A percentile compares a stretch with the other conserved stretches of the same genome.
These are phyloP conservation scores for Dryas iulia DNA, from an alignment of 1,140 invertebrate species.

Conservation along the genomic window DNA sequence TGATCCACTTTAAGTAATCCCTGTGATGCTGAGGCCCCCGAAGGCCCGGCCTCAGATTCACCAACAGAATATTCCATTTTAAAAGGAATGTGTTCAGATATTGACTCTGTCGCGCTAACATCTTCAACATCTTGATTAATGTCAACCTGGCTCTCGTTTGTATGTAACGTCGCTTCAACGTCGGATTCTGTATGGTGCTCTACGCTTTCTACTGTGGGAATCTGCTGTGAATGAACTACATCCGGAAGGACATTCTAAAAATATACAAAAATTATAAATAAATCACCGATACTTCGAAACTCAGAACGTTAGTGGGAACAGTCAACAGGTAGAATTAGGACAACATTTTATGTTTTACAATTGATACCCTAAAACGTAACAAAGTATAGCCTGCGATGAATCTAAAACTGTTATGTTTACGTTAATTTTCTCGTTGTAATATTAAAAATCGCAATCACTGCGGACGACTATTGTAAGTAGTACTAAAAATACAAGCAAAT, in stretches of 20 bases:
- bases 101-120: slow-evolving; percentile 56
- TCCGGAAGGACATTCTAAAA: slow-evolving; percentile 79
- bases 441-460: slow-evolving; percentile 3
- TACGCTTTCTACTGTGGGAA: slow-evolving; percentile 46
- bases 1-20: slow-evolving; percentile 36
- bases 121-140: slow-evolving; percentile 46
- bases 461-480: background rate
- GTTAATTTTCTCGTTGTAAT: background rate
- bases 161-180: slow-evolving; percentile 40
- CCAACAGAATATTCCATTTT: slow-evolving; percentile 58
- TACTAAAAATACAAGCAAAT: slow-evolving; percentile 14
- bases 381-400: background rate
- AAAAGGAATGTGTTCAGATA: slow-evolving; percentile 68
- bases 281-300: slow-evolving; percentile 31
- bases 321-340: background rate
- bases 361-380: background rate
- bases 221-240: slow-evolving; percentile 76
- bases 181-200: slow-evolving; percentile 41
- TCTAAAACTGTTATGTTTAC: background rate
- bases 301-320: background rate
- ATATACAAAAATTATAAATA: slow-evolving; percentile 75
- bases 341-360: background rate
- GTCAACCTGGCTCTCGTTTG: slow-evolving; percentile 24
- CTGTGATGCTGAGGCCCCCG: slow-evolving; percentile 35
- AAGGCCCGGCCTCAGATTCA: slow-evolving; percentile 45